These are phyloP conservation scores for Eulemur rubriventer DNA, from an alignment of 2,797 vertebrate genomes.

Conservation along the genomic window DNA sequence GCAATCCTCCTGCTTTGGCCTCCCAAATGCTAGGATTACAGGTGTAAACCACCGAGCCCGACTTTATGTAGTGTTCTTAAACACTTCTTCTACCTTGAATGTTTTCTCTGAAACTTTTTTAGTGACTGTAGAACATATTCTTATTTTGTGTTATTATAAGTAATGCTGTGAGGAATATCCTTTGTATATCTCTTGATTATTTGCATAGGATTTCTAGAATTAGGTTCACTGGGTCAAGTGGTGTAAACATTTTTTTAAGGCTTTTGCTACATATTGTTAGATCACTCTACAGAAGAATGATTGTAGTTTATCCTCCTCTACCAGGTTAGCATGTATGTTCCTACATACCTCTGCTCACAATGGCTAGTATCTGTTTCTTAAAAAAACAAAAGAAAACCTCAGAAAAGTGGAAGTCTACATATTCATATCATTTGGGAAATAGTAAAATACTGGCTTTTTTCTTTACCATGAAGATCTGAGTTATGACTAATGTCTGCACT, in stretches of 20 bases:
- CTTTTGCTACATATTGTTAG: neutral
- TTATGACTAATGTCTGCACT: neutral
- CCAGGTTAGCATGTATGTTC: neutral
- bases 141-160: slow-evolving; percentile 29
- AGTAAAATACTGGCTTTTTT: neutral
- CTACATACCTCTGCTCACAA: neutral
- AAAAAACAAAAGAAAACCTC: neutral
- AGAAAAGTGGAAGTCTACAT: neutral
- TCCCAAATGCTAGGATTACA: no score
- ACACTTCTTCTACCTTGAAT: neutral
- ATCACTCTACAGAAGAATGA: neutral
- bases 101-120: slow-evolving; percentile 48
- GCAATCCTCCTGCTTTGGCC: no score
- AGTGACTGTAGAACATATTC: neutral
- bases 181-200: slow-evolving; percentile 12
- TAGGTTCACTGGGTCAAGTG: neutral
- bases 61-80: neutral
- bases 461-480: neutral
- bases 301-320: neutral
- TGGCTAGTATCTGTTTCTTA: neutral
- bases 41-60: no score
- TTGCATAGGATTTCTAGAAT: slow-evolving; percentile 32
- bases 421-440: neutral
- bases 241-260: slow-evolving; percentile 16
- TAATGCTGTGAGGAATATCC: neutral